Percentiles rank a stretch among this genome's conserved stretches.
phyloP scores from a whole-genome alignment of 1,140 invertebrate species.

The Lepidurus couesii region DNA sequence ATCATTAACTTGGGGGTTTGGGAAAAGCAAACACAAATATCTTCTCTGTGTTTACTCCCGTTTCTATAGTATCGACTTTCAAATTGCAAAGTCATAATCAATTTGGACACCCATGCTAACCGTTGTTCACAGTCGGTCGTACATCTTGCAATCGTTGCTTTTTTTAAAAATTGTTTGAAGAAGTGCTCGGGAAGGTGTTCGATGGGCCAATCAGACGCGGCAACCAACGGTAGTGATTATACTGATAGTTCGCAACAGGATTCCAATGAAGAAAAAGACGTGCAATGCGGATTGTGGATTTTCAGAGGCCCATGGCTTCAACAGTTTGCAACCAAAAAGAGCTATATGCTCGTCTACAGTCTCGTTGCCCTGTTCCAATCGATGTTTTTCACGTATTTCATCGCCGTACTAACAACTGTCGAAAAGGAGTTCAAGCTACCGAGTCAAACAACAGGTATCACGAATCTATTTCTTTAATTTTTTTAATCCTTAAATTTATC shows the following conservation, averaged over 20 bases:
- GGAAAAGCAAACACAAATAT: no score
- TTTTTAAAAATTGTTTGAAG: no score
- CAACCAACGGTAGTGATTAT: constrained; percentile 1
- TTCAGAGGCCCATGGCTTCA: constrained; percentile 59
- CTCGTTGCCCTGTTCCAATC: constrained; percentile 64
- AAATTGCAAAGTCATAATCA: no score
- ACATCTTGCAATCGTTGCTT: no score
- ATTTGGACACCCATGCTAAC: no score
- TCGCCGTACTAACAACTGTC: constrained; percentile 69
- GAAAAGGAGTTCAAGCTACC: constrained; percentile 76
- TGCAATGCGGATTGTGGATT: constrained; percentile 53
- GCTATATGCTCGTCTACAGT: constrained; percentile 65
- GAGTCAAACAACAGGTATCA: constrained; percentile 62
- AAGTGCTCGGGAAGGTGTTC: neutral
- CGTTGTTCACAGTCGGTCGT: no score
- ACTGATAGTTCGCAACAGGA: neutral
- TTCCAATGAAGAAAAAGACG: constrained; percentile 37
- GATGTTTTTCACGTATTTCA: constrained; percentile 69
- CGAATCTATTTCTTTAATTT: constrained; percentile 26
- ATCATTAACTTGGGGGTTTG: no score
- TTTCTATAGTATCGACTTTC: no score
- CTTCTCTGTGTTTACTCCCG: no score
- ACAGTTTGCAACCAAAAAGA: constrained; percentile 66
- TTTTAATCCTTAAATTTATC: constrained; percentile 7
- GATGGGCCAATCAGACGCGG: neutral